These are phyloP conservation scores for Porites divaricata DNA, from an alignment of 92 coral and sea anemone genomes.

Conservation along the genomic window DNA sequence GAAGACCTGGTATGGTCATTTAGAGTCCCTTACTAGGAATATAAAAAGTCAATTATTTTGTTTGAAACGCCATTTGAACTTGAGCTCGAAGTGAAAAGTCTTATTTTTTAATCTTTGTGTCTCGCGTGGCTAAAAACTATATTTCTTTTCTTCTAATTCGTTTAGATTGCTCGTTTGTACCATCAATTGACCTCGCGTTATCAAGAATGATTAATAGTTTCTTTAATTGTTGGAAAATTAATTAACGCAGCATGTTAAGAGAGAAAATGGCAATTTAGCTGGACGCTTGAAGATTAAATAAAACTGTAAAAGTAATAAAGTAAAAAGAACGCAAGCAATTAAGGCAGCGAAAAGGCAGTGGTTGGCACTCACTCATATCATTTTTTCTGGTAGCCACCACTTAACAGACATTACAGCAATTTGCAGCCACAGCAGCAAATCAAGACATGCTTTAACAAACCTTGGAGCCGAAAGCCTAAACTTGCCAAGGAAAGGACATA, in stretches of 20 bases:
- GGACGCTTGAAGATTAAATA: neutral
- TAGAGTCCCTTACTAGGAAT: neutral
- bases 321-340: neutral
- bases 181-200: constrained; percentile 20
- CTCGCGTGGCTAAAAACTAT: neutral
- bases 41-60: neutral
- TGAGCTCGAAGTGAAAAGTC: neutral
- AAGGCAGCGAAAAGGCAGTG: neutral
- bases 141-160: neutral
- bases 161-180: constrained; percentile 10
- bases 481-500: neutral
- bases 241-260: constrained; percentile 11
- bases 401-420: neutral
- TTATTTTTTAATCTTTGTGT: neutral
- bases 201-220: constrained; percentile 24
- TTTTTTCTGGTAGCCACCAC: neutral
- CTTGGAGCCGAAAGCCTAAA: neutral
- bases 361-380: neutral
- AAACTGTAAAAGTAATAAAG: neutral
- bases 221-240: constrained; percentile 28
- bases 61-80: neutral
- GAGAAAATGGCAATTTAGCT: constrained; percentile 1
- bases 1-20: neutral
- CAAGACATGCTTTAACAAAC: neutral
- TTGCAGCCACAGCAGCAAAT: neutral